Evolutionary conservation across 2,888 invertebrate species (phyloP).

Genomic region (Parnassius glacialis): DNA sequence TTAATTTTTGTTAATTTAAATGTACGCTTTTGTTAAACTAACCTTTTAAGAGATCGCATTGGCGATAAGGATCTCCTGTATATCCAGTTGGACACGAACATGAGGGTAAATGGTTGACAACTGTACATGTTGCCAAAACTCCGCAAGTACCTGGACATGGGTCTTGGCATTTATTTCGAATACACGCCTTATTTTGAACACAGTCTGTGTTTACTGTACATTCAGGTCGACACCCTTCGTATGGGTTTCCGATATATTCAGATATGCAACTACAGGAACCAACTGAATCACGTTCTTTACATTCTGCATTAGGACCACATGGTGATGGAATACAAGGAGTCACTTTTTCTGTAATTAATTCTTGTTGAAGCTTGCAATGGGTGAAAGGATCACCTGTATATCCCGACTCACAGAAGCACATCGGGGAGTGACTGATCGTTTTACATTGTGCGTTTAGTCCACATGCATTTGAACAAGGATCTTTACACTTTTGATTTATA

Average conservation of each 20-base stretch:
- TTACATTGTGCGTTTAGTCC: conserved; percentile 86
- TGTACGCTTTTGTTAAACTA: conserved; percentile 23
- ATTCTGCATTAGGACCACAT: conserved; percentile 83
- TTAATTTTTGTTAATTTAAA: not conserved
- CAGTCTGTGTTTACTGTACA: conserved; percentile 88
- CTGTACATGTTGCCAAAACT: conserved; percentile 85
- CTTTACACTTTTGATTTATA: conserved; percentile 83
- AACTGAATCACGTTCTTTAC: conserved; percentile 79
- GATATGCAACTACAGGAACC: conserved; percentile 86
- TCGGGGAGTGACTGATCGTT: conserved; percentile 87
- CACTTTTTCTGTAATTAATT: conserved; percentile 59
- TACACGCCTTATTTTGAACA: conserved; percentile 84
- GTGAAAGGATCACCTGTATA: conserved; percentile 86
- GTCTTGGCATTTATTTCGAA: conserved; percentile 87
- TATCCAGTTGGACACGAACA: conserved; percentile 85
- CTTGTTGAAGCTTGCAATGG: conserved; percentile 74
- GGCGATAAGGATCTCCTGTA: conserved; percentile 87
- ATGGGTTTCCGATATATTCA: conserved; percentile 89
- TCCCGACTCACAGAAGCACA: conserved; percentile 85
- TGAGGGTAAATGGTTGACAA: conserved; percentile 85
- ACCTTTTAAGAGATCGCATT: conserved; percentile 74
- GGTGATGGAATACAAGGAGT: conserved; percentile 83
- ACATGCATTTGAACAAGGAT: conserved; percentile 86
- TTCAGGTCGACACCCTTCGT: conserved; percentile 89
- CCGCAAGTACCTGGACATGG: conserved; percentile 91